Conservation (phyloP, 2,113 vertebrate species). For the Euleptes europaea region DNA sequence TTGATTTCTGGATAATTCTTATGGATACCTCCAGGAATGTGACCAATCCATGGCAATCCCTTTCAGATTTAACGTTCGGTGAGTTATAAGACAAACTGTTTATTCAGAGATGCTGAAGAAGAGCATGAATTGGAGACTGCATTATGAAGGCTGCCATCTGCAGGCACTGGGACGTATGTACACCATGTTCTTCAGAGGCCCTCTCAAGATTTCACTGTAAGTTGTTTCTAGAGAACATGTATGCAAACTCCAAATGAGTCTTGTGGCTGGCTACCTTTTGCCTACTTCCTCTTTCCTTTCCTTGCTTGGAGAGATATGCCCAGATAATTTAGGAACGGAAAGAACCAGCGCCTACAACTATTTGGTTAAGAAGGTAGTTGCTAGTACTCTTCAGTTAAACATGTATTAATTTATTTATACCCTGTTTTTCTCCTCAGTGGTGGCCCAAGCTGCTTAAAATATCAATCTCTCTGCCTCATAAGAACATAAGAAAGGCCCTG, state of each 20-base stretch:
- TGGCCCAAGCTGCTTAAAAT: too few species aligned
- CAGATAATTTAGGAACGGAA: background rate
- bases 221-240: background rate
- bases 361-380: background rate
- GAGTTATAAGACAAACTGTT: too few species aligned
- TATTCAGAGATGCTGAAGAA: background rate
- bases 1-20: too few species aligned
- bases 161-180: background rate
- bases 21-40: too few species aligned
- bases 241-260: background rate
- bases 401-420: too few species aligned
- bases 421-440: too few species aligned
- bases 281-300: background rate
- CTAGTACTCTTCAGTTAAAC: background rate
- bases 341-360: background rate
- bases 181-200: background rate
- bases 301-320: background rate
- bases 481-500: too few species aligned
- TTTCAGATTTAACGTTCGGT: too few species aligned
- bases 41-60: too few species aligned
- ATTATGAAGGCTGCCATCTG: conserved; percentile 12
- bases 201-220: background rate
- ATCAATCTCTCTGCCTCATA: too few species aligned
- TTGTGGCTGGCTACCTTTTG: too few species aligned
- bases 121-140: background rate